Percentiles rank a stretch among this genome's conserved stretches.
These are phyloP conservation scores for Sphenodon punctatus DNA, from an alignment of 2,797 vertebrate species.

Conservation along the genomic window DNA sequence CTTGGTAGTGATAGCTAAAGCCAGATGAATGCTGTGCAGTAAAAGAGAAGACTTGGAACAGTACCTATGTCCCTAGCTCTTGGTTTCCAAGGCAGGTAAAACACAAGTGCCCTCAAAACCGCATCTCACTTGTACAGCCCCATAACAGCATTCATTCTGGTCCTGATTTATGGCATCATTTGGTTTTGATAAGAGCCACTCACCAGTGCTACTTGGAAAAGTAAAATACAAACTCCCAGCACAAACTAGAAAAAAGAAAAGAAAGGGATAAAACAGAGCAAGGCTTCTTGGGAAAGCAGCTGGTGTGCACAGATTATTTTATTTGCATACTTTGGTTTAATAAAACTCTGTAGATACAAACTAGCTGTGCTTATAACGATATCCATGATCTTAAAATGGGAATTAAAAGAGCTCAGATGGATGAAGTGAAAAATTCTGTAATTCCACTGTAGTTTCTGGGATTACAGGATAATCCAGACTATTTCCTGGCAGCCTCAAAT, in stretches of 20 bases:
- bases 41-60: conserved; percentile 39
- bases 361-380: conserved; percentile 18
- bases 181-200: conserved; percentile 66
- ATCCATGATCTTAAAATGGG: neutral
- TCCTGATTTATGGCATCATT: conserved; percentile 66
- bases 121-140: conserved; percentile 36
- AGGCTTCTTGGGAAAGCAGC: too few species aligned
- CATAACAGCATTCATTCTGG: conserved; percentile 65
- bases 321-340: conserved; percentile 11
- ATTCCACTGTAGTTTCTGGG: conserved; percentile 5
- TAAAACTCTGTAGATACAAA: conserved; percentile 3
- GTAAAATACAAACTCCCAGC: conserved; percentile 59
- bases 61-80: conserved; percentile 29
- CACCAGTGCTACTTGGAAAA: conserved; percentile 47
- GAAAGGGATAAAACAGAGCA: conserved; percentile 27
- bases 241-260: conserved; percentile 53
- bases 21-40: conserved; percentile 16
- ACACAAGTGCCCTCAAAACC: conserved; percentile 44
- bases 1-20: conserved; percentile 18
- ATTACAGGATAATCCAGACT: conserved; percentile 5
- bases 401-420: neutral
- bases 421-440: conserved; percentile 19
- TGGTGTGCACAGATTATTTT: neutral
- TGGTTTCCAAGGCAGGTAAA: conserved; percentile 51
- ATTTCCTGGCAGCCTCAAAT: too few species aligned